Conservation (phyloP, 2,797 vertebrate genomes). For the Chaunax sp. region DNA sequence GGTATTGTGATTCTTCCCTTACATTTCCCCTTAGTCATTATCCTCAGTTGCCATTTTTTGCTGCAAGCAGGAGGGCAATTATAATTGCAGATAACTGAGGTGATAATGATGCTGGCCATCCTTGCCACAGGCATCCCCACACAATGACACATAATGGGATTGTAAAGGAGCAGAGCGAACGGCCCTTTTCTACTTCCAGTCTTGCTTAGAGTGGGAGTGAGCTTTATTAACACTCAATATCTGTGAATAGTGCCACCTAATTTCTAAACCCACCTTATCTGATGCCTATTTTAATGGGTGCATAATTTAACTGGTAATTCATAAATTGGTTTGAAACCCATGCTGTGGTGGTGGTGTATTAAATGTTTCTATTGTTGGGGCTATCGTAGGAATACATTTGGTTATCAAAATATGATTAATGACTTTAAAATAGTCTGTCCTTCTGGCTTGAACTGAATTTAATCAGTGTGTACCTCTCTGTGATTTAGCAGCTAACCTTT, state of each 20-base stretch:
- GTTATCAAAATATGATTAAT: no score
- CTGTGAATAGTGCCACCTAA: conserved; percentile 30
- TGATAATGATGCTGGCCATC: conserved; percentile 30
- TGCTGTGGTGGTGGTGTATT: neutral
- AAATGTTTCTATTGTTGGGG: no score
- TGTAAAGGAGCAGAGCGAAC: conserved; percentile 23
- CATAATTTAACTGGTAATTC: conserved; percentile 48
- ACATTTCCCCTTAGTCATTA: conserved; percentile 53
- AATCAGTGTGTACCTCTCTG: conserved; percentile 2
- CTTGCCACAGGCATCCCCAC: conserved; percentile 24
- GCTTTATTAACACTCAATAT: conserved; percentile 44
- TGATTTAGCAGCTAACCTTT: conserved; percentile 14
- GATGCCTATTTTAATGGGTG: conserved; percentile 26
- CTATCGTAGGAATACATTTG: no score
- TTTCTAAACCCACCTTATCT: conserved; percentile 23
- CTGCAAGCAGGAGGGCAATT: conserved; percentile 48
- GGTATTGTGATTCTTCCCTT: conserved; percentile 27
- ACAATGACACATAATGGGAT: conserved; percentile 28
- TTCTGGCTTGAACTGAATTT: conserved; percentile 18
- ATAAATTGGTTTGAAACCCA: conserved; percentile 41
- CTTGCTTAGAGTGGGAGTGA: conserved; percentile 30
- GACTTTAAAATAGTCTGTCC: no score
- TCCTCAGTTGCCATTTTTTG: conserved; percentile 34
- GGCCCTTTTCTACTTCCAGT: conserved; percentile 10
- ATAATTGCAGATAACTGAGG: conserved; percentile 50